phyloP scores from a whole-genome alignment of 2,888 invertebrate species.

The Drosophila mimetica region DNA sequence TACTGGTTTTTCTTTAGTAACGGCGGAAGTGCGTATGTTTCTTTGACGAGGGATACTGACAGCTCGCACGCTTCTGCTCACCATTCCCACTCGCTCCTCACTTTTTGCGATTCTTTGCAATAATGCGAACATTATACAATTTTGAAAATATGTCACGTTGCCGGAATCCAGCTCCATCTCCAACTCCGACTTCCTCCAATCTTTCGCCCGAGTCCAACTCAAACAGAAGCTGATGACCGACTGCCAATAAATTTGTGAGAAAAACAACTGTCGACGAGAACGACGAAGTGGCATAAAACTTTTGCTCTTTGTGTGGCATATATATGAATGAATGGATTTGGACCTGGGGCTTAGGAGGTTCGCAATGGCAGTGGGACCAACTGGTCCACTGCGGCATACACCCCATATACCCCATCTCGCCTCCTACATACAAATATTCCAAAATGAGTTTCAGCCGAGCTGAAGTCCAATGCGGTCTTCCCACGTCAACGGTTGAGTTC shows the following conservation, averaged over 20 bases:
- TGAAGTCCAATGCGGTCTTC: constrained; percentile 34
- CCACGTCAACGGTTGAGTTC: constrained; percentile 34
- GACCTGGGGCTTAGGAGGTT: constrained; percentile 26
- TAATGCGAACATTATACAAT: constrained; percentile 72
- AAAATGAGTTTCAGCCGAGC: constrained; percentile 16
- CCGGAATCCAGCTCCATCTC: constrained; percentile 14
- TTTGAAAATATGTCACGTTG: constrained; percentile 77
- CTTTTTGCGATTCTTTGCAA: constrained; percentile 59
- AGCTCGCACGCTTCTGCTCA: constrained; percentile 5
- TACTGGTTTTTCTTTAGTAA: constrained; percentile 23
- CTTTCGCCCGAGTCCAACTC: constrained; percentile 35
- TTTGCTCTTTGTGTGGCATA: constrained; percentile 77
- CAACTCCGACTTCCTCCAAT: not conserved
- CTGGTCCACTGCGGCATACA: constrained; percentile 47
- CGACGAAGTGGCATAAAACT: constrained; percentile 72
- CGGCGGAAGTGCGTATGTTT: constrained; percentile 33
- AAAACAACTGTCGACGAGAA: constrained; percentile 72
- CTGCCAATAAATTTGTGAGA: constrained; percentile 75
- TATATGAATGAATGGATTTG: constrained; percentile 79
- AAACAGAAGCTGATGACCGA: constrained; percentile 65
- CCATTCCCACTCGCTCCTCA: not conserved
- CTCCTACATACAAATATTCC: constrained; percentile 16
- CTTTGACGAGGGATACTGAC: constrained; percentile 33
- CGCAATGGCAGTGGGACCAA: constrained; percentile 35
- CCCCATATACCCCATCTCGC: constrained; percentile 1